Evolutionary conservation across 2,113 vertebrate genomes (phyloP).

Genomic region (Orycteropus afer): DNA sequence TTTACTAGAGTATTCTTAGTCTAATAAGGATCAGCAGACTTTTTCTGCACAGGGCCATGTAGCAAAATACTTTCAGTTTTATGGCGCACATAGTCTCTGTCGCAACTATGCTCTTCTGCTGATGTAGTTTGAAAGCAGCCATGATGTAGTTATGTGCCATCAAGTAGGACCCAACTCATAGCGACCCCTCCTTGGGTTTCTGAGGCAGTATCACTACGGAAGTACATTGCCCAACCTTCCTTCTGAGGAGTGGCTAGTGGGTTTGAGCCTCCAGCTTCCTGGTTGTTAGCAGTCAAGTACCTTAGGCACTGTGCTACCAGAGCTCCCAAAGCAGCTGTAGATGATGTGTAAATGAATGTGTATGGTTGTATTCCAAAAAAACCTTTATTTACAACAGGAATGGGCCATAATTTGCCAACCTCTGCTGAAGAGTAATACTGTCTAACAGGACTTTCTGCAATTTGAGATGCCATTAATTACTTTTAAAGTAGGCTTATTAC

Average conservation of each 20-base stretch:
- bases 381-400: conserved; percentile 11
- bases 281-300: too few relatives aligned
- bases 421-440: neutral
- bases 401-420: neutral
- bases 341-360: neutral
- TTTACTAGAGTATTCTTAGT: too few relatives aligned
- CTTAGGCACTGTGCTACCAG: too few relatives aligned
- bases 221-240: too few relatives aligned
- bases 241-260: too few relatives aligned
- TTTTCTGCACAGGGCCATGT: neutral
- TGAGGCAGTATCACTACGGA: too few relatives aligned
- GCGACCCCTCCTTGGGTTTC: too few relatives aligned
- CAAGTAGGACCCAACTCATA: too few relatives aligned
- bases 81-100: neutral
- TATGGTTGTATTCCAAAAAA: conserved; percentile 31
- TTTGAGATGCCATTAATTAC: neutral
- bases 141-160: too few relatives aligned
- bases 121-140: neutral
- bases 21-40: neutral
- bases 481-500: neutral
- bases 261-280: too few relatives aligned
- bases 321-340: neutral
- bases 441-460: neutral
- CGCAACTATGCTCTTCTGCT: neutral
- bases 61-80: conserved; percentile 28